Conservation (phyloP, 2,797 vertebrate species). For the Muscicapa comitata region DNA sequence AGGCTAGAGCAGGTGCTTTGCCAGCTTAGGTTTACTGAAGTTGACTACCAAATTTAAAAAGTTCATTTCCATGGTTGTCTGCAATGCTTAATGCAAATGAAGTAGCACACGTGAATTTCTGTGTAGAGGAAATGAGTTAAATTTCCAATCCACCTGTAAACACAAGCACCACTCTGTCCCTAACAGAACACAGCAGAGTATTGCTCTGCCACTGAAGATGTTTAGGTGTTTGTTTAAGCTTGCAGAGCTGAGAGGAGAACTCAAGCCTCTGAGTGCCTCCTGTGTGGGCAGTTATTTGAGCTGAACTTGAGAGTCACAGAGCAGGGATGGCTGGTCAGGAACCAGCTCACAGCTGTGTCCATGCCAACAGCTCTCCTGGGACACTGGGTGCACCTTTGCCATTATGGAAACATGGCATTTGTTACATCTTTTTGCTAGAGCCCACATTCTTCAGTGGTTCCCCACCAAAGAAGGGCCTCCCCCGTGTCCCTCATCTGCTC, state of each 20-base stretch:
- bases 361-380: not conserved
- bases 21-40: not conserved
- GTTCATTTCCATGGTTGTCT: not conserved
- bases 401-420: not conserved
- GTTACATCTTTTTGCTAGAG: not conserved
- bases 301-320: not conserved
- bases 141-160: not conserved
- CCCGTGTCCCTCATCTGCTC: not conserved
- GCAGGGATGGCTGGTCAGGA: not conserved
- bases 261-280: rapidly evolving
- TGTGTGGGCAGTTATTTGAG: not conserved
- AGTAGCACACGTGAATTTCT: not conserved
- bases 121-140: not conserved
- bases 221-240: not conserved
- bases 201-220: not conserved
- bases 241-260: not conserved
- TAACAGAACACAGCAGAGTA: not conserved
- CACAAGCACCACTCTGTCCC: not conserved
- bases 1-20: not conserved
- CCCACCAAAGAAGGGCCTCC: not conserved
- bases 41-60: not conserved
- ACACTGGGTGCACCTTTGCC: not conserved
- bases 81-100: not conserved
- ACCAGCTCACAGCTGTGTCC: not conserved
- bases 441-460: not conserved